Conservation (phyloP, 2,888 invertebrate genomes). For the Uloborus plumipes region DNA sequence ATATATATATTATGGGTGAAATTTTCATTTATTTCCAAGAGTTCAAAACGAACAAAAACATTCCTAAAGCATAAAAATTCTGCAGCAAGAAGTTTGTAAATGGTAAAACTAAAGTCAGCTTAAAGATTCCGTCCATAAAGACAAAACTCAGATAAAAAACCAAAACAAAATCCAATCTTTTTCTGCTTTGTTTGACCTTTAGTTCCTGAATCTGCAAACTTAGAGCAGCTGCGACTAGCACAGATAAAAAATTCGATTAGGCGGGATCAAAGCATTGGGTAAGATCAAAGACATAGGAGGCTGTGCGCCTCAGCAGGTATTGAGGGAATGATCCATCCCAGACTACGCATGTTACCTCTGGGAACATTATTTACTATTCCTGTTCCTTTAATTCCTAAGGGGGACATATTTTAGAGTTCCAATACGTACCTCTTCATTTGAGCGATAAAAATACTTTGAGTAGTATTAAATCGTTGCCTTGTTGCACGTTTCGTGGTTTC, state of each 20-base stretch:
- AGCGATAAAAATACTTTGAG: too few relatives aligned
- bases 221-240: constrained; percentile 30
- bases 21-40: too few relatives aligned
- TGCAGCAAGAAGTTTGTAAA: too few relatives aligned
- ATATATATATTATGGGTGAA: too few relatives aligned
- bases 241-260: constrained; percentile 53
- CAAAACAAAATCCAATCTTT: not conserved
- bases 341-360: constrained; percentile 20
- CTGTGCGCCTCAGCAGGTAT: constrained; percentile 23
- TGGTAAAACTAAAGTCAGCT: too few relatives aligned
- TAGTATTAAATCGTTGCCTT: too few relatives aligned
- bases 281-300: constrained; percentile 52
- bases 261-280: constrained; percentile 51
- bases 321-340: constrained; percentile 37
- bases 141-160: too few relatives aligned
- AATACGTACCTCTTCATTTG: too few relatives aligned
- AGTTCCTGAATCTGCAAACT: constrained; percentile 26
- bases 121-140: too few relatives aligned
- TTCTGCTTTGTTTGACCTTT: constrained; percentile 38
- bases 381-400: constrained; percentile 15
- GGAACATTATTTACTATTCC: constrained; percentile 50
- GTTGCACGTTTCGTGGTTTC: too few relatives aligned
- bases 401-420: constrained; percentile 44
- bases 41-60: too few relatives aligned
- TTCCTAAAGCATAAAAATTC: too few relatives aligned